These are phyloP conservation scores for Saccostrea cuccullata DNA, from an alignment of 1,140 invertebrate genomes.

Conservation along the genomic window DNA sequence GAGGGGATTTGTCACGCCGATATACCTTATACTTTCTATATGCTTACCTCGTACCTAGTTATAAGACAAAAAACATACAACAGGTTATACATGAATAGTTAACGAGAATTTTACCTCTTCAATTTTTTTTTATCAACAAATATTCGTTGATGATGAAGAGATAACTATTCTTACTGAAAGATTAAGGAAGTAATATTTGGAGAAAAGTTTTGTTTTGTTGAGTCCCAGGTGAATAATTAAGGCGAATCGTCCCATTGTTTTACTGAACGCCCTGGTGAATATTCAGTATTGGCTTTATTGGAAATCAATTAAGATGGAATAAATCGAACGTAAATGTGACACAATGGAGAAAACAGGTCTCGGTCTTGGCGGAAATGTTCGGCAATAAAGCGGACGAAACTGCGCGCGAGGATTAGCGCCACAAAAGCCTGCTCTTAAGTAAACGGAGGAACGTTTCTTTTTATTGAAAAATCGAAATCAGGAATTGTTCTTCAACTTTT, in stretches of 20 bases:
- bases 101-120: neutral
- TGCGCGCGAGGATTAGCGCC: conserved; percentile 9
- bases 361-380: conserved; percentile 15
- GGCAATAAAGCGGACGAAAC: conserved; percentile 32
- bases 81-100: neutral
- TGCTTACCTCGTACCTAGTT: neutral
- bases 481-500: conserved; percentile 34
- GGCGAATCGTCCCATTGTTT: conserved; percentile 9
- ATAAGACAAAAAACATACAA: conserved; percentile 22
- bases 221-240: neutral
- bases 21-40: neutral
- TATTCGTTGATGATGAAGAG: neutral
- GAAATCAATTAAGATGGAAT: conserved; percentile 38
- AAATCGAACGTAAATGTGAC: conserved; percentile 35
- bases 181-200: neutral
- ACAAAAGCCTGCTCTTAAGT: conserved; percentile 1
- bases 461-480: conserved; percentile 26
- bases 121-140: conserved; percentile 12
- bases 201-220: neutral
- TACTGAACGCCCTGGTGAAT: conserved; percentile 2
- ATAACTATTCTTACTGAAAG: neutral
- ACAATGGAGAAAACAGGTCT: neutral
- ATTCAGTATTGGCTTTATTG: conserved; percentile 28
- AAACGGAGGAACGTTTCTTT: neutral
- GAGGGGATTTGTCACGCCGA: conserved; percentile 13